These are phyloP conservation scores for Crossaster papposus DNA, from an alignment of 53 echinoderm and acorn worm species.

Conservation along the genomic window DNA sequence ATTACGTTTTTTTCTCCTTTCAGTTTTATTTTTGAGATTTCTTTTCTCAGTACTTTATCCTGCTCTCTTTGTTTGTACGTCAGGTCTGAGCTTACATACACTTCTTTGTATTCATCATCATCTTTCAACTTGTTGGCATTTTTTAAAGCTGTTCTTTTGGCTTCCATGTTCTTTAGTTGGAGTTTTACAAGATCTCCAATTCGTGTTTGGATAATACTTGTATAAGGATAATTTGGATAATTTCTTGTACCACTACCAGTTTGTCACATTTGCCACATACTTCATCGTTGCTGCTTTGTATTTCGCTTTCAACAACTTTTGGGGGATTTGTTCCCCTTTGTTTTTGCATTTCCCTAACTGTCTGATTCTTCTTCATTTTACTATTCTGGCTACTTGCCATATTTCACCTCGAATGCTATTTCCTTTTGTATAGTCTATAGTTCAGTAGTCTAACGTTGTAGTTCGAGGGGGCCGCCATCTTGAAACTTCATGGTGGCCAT, in stretches of 20 bases:
- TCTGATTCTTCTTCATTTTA: too few relatives aligned
- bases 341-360: background rate
- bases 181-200: background rate
- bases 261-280: slow-evolving; percentile 15
- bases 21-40: slow-evolving; percentile 4
- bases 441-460: background rate
- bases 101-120: background rate
- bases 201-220: background rate
- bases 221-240: background rate
- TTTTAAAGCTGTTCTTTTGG: background rate
- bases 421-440: background rate
- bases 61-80: slow-evolving; percentile 10
- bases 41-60: background rate
- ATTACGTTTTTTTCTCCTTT: background rate
- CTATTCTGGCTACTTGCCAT: background rate
- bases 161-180: slow-evolving; percentile 9
- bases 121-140: slow-evolving; percentile 19
- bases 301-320: background rate
- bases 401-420: background rate
- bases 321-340: background rate
- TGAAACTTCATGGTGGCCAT: slow-evolving; percentile 17
- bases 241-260: background rate
- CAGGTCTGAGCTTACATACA: background rate
- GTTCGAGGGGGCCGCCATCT: background rate
- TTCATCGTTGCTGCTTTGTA: background rate